Evolutionary conservation across 2,888 invertebrate genomes (phyloP).

Genomic region (Axea sp.): DNA sequence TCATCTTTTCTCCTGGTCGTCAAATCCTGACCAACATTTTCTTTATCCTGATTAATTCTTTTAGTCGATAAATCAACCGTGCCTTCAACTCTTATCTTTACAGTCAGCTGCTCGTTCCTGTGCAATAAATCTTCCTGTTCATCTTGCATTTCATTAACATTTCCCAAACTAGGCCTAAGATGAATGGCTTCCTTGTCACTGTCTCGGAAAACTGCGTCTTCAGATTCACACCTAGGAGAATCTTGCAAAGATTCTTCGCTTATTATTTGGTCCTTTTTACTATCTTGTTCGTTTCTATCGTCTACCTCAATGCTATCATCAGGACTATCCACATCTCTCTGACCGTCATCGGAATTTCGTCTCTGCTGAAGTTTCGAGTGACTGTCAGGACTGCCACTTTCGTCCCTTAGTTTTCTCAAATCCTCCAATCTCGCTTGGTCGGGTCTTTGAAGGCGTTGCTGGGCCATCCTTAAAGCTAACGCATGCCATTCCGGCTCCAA

Average conservation of each 20-base stretch:
- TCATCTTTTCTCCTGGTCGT: conserved; percentile 74
- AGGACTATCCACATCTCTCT: conserved; percentile 72
- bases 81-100: conserved; percentile 75
- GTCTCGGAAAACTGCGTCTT: conserved; percentile 67
- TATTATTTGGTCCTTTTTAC: conserved; percentile 68
- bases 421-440: conserved; percentile 74
- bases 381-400: conserved; percentile 72
- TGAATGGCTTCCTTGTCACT: conserved; percentile 70
- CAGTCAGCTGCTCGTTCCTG: conserved; percentile 64
- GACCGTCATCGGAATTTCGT: conserved; percentile 63
- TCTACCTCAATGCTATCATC: conserved; percentile 78
- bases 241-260: conserved; percentile 76
- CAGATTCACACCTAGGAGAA: conserved; percentile 70
- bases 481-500: conserved; percentile 78
- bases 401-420: conserved; percentile 71
- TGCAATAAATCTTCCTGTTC: conserved; percentile 41
- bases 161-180: conserved; percentile 73
- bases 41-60: conserved; percentile 73
- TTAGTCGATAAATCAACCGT: conserved; percentile 77
- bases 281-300: conserved; percentile 73
- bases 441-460: conserved; percentile 76
- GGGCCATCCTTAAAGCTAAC: conserved; percentile 75
- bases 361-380: conserved; percentile 69
- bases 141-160: conserved; percentile 69
- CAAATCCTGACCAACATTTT: conserved; percentile 76